Base-by-base conservation (phyloP, 35 echinoderm and acorn worm species). In the Stichopus chloronotus region DNA sequence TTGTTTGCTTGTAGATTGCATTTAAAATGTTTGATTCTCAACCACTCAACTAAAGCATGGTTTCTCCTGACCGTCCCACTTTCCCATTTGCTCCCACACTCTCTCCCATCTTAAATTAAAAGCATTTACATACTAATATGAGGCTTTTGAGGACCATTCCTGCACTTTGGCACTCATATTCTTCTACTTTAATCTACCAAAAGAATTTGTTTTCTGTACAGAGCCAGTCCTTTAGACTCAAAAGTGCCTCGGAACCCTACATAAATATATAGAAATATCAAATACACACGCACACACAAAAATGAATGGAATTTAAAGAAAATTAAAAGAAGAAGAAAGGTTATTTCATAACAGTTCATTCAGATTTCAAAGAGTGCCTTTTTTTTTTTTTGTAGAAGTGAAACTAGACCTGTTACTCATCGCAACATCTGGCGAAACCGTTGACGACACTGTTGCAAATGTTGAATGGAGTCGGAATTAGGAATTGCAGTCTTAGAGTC, bases 371-470 rank as follows among this genome's bases (percentile, higher is more conserved):
- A n/a, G 69, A 74, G n/a, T 20, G 22, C 30, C 30, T 43, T 43
- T 3, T 43, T 43, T 3, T 43, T 43, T 19, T 74, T 20, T 19
- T 74, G 19, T n/a, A n/a, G 69, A 74, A 5, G 69, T 74, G 69
- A 74, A 74, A 74, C 69, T 74, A 74, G 69, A 74, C 19, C 69
- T n/a, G 69, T 74, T 74, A 74, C 69, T 74, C 69, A 74, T 74
- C 69, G 19, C 14, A 7, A 74, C 69, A 74, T 74, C 69, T 74
- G 69, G 69, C 7, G 69, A 65, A 11, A 20, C 22, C 17, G 14
- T 74, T 74, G 17, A 21, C 61, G 61, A 65, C 61, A 65, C 61
- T 19, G 13, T 65, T 65, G 19, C 61, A 65, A 65, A 65, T 19
- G 61, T 65, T 65, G 69, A 74, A 74, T 19, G 69, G 69, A 74